These are phyloP conservation scores for Palythoa grandis DNA, from an alignment of 92 coral and sea anemone genomes.

Conservation along the genomic window DNA sequence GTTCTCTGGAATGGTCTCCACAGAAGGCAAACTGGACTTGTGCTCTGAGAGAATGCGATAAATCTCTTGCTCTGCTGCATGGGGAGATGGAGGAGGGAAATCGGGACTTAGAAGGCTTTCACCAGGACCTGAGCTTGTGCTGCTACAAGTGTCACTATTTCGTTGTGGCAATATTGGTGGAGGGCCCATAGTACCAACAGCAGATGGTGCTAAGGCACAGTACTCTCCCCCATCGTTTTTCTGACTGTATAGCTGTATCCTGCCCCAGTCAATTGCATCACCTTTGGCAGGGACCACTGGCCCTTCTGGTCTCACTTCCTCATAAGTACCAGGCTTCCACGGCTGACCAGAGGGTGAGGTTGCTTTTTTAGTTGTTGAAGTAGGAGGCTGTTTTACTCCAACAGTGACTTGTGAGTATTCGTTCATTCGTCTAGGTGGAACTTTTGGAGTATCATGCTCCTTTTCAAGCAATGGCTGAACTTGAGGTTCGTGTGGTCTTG, in stretches of 20 bases:
- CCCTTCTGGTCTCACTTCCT: slow-evolving; percentile 76
- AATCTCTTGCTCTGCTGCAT: slow-evolving; percentile 74
- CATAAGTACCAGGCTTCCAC: slow-evolving; percentile 63
- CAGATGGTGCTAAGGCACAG: slow-evolving; percentile 68
- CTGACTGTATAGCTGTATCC: slow-evolving; percentile 34
- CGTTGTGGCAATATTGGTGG: slow-evolving; percentile 43
- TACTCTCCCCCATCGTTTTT: slow-evolving; percentile 69
- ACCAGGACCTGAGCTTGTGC: slow-evolving; percentile 58
- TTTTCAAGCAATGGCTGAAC: slow-evolving; percentile 59
- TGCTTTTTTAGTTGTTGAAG: slow-evolving; percentile 4
- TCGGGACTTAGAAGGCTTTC: slow-evolving; percentile 75
- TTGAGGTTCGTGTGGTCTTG: slow-evolving; percentile 38
- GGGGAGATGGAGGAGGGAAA: slow-evolving; percentile 91
- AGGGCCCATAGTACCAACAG: slow-evolving; percentile 61
- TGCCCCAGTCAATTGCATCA: slow-evolving; percentile 64
- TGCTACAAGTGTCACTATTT: slow-evolving; percentile 40
- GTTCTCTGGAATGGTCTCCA: slow-evolving; percentile 47
- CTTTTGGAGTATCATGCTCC: slow-evolving; percentile 35
- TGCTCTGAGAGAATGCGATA: slow-evolving; percentile 64
- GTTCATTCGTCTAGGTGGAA: slow-evolving; percentile 57
- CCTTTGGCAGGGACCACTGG: slow-evolving; percentile 66
- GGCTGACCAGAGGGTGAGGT: slow-evolving; percentile 36
- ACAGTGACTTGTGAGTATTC: slow-evolving; percentile 55
- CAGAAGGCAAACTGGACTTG: slow-evolving; percentile 3
- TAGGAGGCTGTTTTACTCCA: slow-evolving; percentile 3